These are phyloP conservation scores for Nemopilema nomurai DNA, from an alignment of 30 jellyfish, hydroid and myxozoan genomes.

Conservation along the genomic window DNA sequence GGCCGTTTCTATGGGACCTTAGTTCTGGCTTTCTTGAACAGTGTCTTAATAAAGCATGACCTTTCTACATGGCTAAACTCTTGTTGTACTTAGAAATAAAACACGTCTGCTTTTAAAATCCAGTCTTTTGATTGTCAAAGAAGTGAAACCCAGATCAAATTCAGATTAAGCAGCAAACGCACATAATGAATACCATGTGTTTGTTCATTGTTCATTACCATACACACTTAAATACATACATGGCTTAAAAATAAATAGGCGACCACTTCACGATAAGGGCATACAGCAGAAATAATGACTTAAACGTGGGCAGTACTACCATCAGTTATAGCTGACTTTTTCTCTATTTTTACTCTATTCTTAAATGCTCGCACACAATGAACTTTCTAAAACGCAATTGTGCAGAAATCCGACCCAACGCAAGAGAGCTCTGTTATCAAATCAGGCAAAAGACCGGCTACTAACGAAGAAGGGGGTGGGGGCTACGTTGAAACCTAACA, in stretches of 20 bases:
- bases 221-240: conserved; percentile 63
- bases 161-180: neutral
- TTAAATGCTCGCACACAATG: conserved; percentile 40
- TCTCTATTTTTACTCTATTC: conserved; percentile 17
- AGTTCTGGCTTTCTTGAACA: no score
- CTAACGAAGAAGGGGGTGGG: neutral
- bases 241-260: conserved; percentile 65
- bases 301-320: conserved; percentile 20
- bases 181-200: neutral
- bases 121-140: no score
- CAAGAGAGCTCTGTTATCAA: neutral
- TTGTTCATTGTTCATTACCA: conserved; percentile 36
- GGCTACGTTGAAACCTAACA: neutral
- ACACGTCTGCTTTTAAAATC: no score
- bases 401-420: conserved; percentile 38
- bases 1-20: no score
- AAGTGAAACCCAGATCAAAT: no score
- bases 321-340: neutral
- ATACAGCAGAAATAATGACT: conserved; percentile 17
- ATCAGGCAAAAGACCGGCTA: neutral
- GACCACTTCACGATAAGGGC: conserved; percentile 41
- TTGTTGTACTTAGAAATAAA: no score
- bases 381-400: conserved; percentile 34
- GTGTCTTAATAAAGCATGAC: no score
- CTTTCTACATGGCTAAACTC: no score